Conservation (phyloP, 2,888 invertebrate species). For the Drepana falcataria region DNA sequence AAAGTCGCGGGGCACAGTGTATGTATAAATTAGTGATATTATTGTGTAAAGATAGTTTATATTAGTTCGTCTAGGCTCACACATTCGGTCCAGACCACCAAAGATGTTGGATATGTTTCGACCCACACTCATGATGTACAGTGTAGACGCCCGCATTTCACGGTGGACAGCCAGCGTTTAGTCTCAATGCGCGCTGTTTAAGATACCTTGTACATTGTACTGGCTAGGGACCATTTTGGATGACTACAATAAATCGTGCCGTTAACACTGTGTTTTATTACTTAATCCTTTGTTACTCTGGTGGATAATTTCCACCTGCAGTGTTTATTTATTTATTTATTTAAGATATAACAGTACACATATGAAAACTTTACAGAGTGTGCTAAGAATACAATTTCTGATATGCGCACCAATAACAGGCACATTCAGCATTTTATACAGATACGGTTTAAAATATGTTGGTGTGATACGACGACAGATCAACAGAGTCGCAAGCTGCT, state of each 20-base stretch:
- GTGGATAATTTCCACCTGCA: no score
- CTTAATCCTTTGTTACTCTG: slow-evolving; percentile 1
- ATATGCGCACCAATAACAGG: no score
- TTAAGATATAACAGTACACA: no score
- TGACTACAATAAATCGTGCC: slow-evolving; percentile 56
- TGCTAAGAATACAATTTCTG: no score
- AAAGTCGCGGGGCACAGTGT: slow-evolving; percentile 30
- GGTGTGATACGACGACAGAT: no score
- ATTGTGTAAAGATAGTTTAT: slow-evolving; percentile 51
- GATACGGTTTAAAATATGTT: no score
- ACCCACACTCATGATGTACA: not conserved
- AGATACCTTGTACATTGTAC: slow-evolving; percentile 24
- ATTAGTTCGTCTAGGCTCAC: slow-evolving; percentile 7
- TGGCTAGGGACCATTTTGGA: slow-evolving; percentile 46
- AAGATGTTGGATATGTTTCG: slow-evolving; percentile 2
- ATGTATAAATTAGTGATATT: slow-evolving; percentile 61
- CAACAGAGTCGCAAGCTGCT: no score
- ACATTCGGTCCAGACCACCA: slow-evolving; percentile 1
- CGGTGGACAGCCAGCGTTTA: no score
- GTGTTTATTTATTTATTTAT: no score
- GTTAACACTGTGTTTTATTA: slow-evolving; percentile 38
- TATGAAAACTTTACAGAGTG: no score
- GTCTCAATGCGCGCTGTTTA: not conserved
- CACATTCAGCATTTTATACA: no score
- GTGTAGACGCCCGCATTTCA: no score